Percentiles rank a stretch among this genome's conserved stretches.
phyloP scores from a whole-genome alignment of 2,113 vertebrate genomes.

The cat (Felis catus) region F.catus_Fca126_mat1.0 CM031415.1:69011001-69011500 shows the following conservation, averaged over 20 bases:
- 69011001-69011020: neutral
- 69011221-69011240: neutral
- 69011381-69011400: constrained; percentile 92
- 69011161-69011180: neutral
- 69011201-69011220: neutral
- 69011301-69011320: constrained; percentile 53
- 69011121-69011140: neutral
- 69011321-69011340: constrained; percentile 93
- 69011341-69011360: constrained; percentile 79
- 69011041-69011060: constrained; percentile 28
- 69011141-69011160: neutral
- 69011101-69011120: neutral
- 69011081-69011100: neutral
- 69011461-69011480: constrained; percentile 86
- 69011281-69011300: neutral
- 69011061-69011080: neutral
- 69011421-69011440: constrained; percentile 94
- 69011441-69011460: constrained; percentile 93
- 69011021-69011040: neutral
- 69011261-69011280: neutral
- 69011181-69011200: neutral
- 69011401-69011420: constrained; percentile 94
- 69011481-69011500: neutral
- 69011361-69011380: constrained; percentile 88
- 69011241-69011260: neutral